Percentiles rank a stretch among this genome's conserved stretches.
These are phyloP conservation scores for Xestia xanthographa DNA, from an alignment of 2,888 invertebrate species.

Conservation along the genomic window DNA sequence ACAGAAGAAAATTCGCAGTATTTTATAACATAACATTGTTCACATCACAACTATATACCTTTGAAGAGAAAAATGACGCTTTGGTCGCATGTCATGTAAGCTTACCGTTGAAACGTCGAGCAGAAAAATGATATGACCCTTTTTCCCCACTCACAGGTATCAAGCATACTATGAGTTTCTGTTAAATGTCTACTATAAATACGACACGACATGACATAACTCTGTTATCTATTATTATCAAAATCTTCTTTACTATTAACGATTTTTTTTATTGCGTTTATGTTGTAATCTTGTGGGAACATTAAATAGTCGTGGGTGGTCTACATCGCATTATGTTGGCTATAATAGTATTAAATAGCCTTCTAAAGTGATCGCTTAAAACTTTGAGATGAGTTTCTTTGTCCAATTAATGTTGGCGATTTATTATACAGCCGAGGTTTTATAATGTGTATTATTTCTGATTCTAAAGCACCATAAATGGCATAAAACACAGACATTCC, in stretches of 20 bases:
- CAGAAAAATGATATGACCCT: conserved; percentile 4
- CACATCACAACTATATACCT: neutral
- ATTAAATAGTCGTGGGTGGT: conserved; percentile 53
- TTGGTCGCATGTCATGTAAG: neutral
- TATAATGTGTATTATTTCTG: conserved; percentile 1
- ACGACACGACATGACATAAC: neutral
- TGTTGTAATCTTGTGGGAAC: conserved; percentile 49
- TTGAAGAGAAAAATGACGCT: conserved; percentile 13
- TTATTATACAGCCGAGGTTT: conserved; percentile 16
- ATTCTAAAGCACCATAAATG: conserved; percentile 12
- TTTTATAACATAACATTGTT: neutral
- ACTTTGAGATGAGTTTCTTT: conserved; percentile 51
- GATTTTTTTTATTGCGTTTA: conserved; percentile 44
- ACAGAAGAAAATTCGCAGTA: neutral
- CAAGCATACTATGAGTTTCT: neutral
- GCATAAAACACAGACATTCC: neutral
- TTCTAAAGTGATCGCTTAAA: conserved; percentile 31
- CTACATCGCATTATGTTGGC: conserved; percentile 47
- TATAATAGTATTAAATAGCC: conserved; percentile 35
- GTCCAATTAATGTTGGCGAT: conserved; percentile 47
- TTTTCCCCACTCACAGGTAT: neutral
- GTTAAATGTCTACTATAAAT: conserved; percentile 2
- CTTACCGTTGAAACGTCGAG: neutral
- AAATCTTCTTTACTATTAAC: conserved; percentile 32
- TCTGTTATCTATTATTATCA: conserved; percentile 19